Evolutionary conservation across 2,888 invertebrate species (phyloP).

Genomic region (Archaeoteleia sp.): DNA sequence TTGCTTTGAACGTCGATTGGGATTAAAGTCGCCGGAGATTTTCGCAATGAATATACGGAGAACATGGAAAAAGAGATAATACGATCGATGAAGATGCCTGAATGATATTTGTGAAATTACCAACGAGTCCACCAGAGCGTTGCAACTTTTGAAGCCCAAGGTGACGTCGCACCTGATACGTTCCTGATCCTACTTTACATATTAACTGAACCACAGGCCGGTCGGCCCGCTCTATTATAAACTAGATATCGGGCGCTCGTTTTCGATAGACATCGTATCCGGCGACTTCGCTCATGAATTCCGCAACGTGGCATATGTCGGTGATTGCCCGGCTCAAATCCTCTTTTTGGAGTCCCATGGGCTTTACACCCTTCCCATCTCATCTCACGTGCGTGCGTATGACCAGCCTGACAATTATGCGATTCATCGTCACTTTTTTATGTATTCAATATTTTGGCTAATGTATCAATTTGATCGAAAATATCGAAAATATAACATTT

Average conservation of each 20-base stretch:
- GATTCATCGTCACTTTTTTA: too few species aligned
- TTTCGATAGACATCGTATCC: conserved; percentile 60
- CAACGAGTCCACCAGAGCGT: conserved; percentile 14
- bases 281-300: conserved; percentile 29
- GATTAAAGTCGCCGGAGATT: conserved; percentile 6
- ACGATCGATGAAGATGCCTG: conserved; percentile 23
- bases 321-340: conserved; percentile 33
- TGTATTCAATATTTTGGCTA: too few species aligned
- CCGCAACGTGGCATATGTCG: conserved; percentile 49
- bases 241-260: conserved; percentile 63
- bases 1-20: conserved; percentile 12
- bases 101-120: conserved; percentile 23
- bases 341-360: conserved; percentile 14
- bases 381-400: background rate
- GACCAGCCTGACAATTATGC: background rate
- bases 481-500: too few species aligned
- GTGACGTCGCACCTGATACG: conserved; percentile 31
- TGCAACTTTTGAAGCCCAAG: conserved; percentile 21
- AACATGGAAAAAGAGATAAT: conserved; percentile 8
- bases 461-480: too few species aligned
- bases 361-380: background rate
- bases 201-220: conserved; percentile 62
- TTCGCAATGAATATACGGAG: conserved; percentile 1
- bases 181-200: conserved; percentile 63
- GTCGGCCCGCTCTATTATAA: conserved; percentile 52